Conservation (phyloP, 2,888 invertebrate species). For the Gasteruption jaculator region DNA sequence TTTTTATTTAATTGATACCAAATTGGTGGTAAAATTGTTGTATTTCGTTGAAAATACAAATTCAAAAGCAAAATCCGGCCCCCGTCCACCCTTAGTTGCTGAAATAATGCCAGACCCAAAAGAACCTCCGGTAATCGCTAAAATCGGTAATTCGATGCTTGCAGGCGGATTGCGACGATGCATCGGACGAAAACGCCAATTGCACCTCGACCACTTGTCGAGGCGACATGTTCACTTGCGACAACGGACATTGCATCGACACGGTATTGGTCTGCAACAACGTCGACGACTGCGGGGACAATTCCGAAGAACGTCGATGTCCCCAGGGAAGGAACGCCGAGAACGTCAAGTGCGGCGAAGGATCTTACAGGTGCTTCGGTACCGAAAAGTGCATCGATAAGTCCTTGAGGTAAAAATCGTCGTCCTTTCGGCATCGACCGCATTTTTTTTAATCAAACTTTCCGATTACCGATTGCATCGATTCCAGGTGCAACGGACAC, state of each 20-base stretch:
- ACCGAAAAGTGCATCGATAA: constrained; percentile 37
- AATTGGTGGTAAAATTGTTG: no score
- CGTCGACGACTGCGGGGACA: constrained; percentile 58
- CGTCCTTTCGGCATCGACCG: not conserved
- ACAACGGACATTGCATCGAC: constrained; percentile 59
- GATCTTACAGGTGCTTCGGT: constrained; percentile 34
- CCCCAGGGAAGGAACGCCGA: constrained; percentile 8
- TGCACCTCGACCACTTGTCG: constrained; percentile 36
- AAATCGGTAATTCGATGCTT: no score
- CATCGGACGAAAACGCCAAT: constrained; percentile 41
- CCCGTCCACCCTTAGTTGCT: no score
- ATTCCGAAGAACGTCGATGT: constrained; percentile 57
- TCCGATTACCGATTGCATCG: constrained; percentile 12
- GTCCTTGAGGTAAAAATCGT: constrained; percentile 28
- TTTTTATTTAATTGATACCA: no score
- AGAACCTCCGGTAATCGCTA: no score
- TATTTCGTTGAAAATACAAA: no score
- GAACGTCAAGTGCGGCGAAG: constrained; percentile 24
- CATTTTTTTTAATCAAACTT: constrained; percentile 3
- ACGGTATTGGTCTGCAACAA: constrained; percentile 56
- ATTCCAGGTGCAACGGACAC: constrained; percentile 60
- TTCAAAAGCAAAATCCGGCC: no score
- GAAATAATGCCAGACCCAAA: no score
- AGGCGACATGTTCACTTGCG: constrained; percentile 51
- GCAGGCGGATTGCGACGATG: constrained; percentile 41